Percentiles rank a stretch among this genome's conserved stretches.
phyloP scores from a whole-genome alignment of 2,113 vertebrate species.

The Laticauda laticaudata region DNA sequence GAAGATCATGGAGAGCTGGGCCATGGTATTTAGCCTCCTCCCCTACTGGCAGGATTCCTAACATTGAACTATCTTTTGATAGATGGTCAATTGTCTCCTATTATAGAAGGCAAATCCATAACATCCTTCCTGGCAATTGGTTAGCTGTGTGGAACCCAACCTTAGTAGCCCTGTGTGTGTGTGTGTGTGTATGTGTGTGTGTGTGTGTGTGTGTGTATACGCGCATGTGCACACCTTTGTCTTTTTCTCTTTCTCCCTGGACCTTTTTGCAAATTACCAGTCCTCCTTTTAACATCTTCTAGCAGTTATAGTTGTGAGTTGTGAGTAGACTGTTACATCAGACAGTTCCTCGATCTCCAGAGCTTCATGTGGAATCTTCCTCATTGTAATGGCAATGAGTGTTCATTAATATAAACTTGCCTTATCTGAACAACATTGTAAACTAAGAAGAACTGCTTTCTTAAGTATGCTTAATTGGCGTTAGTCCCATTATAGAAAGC shows the following conservation, averaged over 20 bases:
- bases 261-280: conserved; percentile 8
- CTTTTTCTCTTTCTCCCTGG: background rate
- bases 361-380: background rate
- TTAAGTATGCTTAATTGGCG: background rate
- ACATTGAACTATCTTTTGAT: background rate
- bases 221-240: too few species aligned
- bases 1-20: background rate
- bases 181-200: background rate
- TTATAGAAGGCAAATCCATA: background rate
- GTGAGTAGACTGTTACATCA: background rate
- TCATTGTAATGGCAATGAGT: background rate
- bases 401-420: background rate
- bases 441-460: background rate
- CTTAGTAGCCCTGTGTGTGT: background rate
- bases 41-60: background rate
- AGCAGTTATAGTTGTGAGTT: conserved; percentile 1
- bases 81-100: background rate
- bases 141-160: background rate
- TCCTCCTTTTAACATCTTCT: background rate
- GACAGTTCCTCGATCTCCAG: background rate
- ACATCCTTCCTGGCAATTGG: background rate
- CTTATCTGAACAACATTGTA: background rate
- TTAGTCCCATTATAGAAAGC: background rate
- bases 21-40: background rate
- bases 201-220: too few species aligned